Evolutionary conservation across 2,113 vertebrate species (phyloP).

Genomic region (Manacus vitellinus): DNA sequence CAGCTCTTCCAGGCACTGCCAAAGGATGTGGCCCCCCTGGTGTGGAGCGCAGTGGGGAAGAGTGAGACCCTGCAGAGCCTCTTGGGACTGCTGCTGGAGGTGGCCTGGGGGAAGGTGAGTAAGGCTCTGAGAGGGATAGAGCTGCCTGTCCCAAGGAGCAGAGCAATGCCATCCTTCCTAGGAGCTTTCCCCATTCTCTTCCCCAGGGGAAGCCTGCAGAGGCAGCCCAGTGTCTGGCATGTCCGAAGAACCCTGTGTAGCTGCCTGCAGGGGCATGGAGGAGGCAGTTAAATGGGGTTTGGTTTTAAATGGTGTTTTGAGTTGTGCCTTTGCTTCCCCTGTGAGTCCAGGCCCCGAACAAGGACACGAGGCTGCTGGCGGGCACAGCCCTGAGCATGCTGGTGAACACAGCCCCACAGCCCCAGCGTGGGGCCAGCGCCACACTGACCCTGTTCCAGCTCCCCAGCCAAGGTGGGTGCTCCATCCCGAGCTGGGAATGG

Average conservation of each 20-base stretch:
- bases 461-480: constrained; percentile 35
- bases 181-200: not conserved
- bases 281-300: not conserved
- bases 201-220: not conserved
- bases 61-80: constrained; percentile 67
- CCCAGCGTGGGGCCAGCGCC: constrained; percentile 62
- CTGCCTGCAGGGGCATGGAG: not conserved
- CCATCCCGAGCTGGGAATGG: rapidly evolving
- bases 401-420: constrained; percentile 76
- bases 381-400: constrained; percentile 86
- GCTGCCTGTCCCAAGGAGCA: not conserved
- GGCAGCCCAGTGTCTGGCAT: not conserved
- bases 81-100: constrained; percentile 78
- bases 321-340: not conserved
- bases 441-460: constrained; percentile 75
- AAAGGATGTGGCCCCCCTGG: constrained; percentile 67
- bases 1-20: constrained; percentile 84
- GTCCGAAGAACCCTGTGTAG: not conserved
- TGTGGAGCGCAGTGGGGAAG: constrained; percentile 57
- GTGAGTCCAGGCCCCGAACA: constrained; percentile 70
- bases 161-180: rapidly evolving
- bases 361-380: constrained; percentile 81
- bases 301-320: not conserved
- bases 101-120: constrained; percentile 77
- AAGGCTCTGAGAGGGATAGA: not conserved